Conservation (phyloP, 2,797 vertebrate species). For the Artibeus jamaicensis region DNA sequence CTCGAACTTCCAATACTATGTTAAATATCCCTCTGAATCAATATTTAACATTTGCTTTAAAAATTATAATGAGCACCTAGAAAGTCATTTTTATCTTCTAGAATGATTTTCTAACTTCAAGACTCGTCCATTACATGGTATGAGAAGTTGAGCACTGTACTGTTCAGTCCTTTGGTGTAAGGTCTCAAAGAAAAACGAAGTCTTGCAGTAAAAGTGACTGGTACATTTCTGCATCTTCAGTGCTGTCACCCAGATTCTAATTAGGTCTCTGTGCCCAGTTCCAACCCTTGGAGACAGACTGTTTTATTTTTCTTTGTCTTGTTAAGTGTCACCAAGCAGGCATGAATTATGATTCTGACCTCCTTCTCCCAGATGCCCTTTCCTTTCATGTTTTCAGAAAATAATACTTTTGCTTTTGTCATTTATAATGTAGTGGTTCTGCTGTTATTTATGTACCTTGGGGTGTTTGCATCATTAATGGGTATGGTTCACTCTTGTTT, state of each 20-base stretch:
- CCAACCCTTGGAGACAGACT: constrained; percentile 10
- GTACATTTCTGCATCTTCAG: not conserved
- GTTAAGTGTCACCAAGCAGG: not conserved
- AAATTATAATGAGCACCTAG: not conserved
- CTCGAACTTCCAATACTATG: too few species aligned
- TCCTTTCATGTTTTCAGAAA: constrained; percentile 14
- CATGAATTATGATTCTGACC: constrained; percentile 2
- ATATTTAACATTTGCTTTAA: not conserved
- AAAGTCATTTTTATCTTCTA: not conserved
- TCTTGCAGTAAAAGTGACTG: not conserved
- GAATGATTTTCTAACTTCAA: not conserved
- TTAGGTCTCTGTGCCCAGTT: not conserved
- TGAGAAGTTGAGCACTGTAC: constrained; percentile 15
- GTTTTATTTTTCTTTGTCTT: constrained; percentile 40
- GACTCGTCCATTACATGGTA: not conserved
- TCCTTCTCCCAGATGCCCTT: constrained; percentile 13
- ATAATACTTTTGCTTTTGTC: not conserved
- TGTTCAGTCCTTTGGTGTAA: not conserved
- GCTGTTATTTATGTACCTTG: not conserved
- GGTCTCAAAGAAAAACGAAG: constrained; percentile 34
- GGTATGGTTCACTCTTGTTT: not conserved
- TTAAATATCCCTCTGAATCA: not conserved
- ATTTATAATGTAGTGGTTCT: not conserved
- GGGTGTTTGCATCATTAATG: not conserved
- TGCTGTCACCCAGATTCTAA: constrained; percentile 43